Conservation (phyloP, 2,113 vertebrate genomes). For the Gallinago jamesoni region DNA sequence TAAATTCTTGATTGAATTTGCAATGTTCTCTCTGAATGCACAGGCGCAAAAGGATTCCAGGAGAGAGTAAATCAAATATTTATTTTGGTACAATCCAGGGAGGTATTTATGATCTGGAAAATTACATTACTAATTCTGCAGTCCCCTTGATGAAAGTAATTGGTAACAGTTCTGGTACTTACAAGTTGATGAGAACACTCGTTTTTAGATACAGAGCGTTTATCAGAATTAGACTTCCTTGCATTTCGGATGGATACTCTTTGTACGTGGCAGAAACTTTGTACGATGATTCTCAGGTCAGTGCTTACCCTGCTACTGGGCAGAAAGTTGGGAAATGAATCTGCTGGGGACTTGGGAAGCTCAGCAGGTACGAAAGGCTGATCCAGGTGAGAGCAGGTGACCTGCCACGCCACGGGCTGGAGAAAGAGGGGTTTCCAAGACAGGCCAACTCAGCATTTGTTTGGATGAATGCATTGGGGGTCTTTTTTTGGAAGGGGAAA, state of each 20-base stretch:
- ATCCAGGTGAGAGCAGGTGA: background rate
- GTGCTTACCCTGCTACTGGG: background rate
- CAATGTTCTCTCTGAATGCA: background rate
- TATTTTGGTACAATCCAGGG: background rate
- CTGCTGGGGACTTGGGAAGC: background rate
- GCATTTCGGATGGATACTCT: background rate
- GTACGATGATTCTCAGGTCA: background rate
- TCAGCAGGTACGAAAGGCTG: background rate
- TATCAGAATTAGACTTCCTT: background rate
- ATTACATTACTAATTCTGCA: background rate
- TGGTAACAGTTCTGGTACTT: background rate
- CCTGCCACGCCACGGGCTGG: background rate
- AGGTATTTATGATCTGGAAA: background rate
- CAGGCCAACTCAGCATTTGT: too few relatives aligned
- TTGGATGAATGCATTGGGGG: background rate
- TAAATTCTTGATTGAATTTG: background rate
- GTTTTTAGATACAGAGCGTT: background rate
- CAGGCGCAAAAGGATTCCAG: background rate
- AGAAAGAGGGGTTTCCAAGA: background rate
- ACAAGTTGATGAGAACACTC: background rate
- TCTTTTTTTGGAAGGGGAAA: background rate
- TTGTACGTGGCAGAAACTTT: background rate
- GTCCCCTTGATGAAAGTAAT: background rate
- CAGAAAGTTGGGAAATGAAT: background rate
- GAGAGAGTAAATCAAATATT: background rate